A percentile compares a stretch with the other conserved stretches of the same genome.
These are phyloP conservation scores for Pyrocoelia pectoralis DNA, from an alignment of 2,888 invertebrate genomes.

Conservation along the genomic window DNA sequence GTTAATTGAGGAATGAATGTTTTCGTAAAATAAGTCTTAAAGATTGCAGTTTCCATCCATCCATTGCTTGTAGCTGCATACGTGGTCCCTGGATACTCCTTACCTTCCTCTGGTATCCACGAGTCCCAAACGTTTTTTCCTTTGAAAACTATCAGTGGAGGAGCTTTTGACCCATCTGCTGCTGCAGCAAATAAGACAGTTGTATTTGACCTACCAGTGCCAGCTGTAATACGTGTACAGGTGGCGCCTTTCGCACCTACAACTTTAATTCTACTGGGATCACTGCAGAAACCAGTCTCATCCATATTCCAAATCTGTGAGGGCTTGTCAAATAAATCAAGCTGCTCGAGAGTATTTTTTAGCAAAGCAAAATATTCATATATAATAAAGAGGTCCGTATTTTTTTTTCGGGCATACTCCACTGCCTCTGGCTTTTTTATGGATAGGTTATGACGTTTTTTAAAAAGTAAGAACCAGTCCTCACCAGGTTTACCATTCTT, in stretches of 20 bases:
- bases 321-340: conserved; percentile 35
- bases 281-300: conserved; percentile 29
- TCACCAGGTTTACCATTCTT: conserved; percentile 44
- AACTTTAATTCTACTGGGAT: conserved; percentile 36
- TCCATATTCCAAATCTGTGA: conserved; percentile 43
- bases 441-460: conserved; percentile 40
- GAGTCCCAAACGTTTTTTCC: conserved; percentile 48
- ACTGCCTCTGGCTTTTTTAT: conserved; percentile 48
- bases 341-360: too few species aligned
- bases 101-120: conserved; percentile 41
- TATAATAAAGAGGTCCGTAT: conserved; percentile 43
- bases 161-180: conserved; percentile 34
- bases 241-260: conserved; percentile 29
- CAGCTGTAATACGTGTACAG: conserved; percentile 19
- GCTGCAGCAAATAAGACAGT: conserved; percentile 24
- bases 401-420: conserved; percentile 44
- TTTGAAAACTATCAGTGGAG: conserved; percentile 38
- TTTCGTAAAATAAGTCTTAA: conserved; percentile 4
- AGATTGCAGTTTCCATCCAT: neutral
- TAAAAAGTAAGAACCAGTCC: conserved; percentile 44
- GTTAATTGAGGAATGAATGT: conserved; percentile 11
- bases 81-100: conserved; percentile 7
- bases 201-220: conserved; percentile 34
- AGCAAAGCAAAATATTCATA: conserved; percentile 35
- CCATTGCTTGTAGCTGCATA: conserved; percentile 1